These are phyloP conservation scores for Nerophis lumbriciformis DNA, from an alignment of 2,113 vertebrate species.

Conservation along the genomic window DNA sequence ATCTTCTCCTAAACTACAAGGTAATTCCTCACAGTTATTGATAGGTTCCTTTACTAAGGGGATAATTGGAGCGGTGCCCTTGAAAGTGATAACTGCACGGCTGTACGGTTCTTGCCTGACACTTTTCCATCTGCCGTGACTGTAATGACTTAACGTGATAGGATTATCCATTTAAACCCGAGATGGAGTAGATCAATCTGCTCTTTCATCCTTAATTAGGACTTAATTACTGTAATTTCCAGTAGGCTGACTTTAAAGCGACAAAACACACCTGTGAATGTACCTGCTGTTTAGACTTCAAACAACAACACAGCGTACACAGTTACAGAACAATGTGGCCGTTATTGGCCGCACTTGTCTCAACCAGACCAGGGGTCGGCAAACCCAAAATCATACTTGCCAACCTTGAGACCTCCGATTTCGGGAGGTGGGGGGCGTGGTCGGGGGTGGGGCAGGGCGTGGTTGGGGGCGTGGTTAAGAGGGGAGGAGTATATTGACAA, in stretches of 20 bases:
- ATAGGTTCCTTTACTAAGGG: conserved; percentile 37
- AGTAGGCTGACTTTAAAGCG: conserved; percentile 2
- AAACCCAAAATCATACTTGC: no score
- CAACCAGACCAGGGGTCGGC: no score
- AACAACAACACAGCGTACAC: not conserved
- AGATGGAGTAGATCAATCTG: not conserved
- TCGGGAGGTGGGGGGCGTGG: no score
- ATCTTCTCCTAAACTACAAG: conserved; percentile 37
- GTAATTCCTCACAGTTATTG: conserved; percentile 38
- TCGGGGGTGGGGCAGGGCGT: no score
- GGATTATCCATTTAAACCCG: conserved; percentile 25
- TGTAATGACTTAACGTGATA: conserved; percentile 7
- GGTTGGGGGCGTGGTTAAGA: no score
- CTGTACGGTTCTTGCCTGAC: conserved; percentile 7
- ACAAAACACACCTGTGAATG: not conserved
- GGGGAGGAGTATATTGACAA: no score
- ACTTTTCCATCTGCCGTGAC: not conserved
- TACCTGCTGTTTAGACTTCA: not conserved
- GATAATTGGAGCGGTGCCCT: conserved; percentile 31
- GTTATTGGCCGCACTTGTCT: no score
- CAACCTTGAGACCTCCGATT: no score
- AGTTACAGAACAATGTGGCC: no score
- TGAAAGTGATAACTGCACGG: conserved; percentile 8
- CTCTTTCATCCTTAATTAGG: conserved; percentile 8
- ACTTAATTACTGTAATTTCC: not conserved